phyloP scores from a whole-genome alignment of 2,888 invertebrate genomes.

The Nomada fabriciana region DNA sequence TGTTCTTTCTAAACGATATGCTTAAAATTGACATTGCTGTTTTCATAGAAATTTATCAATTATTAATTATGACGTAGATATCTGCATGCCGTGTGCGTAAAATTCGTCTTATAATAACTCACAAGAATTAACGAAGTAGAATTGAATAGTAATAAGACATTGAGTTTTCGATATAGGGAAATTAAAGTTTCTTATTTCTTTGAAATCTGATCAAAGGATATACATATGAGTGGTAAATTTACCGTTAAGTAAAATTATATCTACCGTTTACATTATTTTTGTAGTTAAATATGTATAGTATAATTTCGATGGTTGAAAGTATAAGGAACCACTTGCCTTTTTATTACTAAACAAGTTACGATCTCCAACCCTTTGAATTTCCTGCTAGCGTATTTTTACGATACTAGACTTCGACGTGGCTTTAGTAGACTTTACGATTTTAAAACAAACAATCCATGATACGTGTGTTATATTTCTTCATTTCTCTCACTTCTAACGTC shows the following conservation, averaged over 20 bases:
- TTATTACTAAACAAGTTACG: not conserved
- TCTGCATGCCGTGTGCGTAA: too few relatives aligned
- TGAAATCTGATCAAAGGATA: too few relatives aligned
- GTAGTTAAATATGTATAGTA: not conserved
- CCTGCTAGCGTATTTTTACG: conserved; percentile 25
- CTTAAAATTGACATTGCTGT: too few relatives aligned
- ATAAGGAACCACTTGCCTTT: not conserved
- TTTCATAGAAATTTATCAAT: too few relatives aligned
- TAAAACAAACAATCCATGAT: conserved; percentile 29
- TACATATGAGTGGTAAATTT: too few relatives aligned
- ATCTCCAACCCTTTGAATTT: not conserved
- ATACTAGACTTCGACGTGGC: conserved; percentile 10
- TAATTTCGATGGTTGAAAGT: conserved; percentile 6
- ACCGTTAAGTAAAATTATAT: too few relatives aligned
- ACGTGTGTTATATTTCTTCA: not conserved
- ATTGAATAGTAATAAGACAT: too few relatives aligned
- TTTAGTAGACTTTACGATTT: conserved; percentile 19
- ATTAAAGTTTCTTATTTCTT: too few relatives aligned
- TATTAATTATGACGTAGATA: too few relatives aligned
- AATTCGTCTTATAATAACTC: too few relatives aligned
- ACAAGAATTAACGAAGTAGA: too few relatives aligned
- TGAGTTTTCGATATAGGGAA: not conserved
- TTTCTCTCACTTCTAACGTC: not conserved
- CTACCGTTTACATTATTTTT: not conserved
- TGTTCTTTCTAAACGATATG: too few relatives aligned